Evolutionary conservation across 2,113 vertebrate genomes (phyloP).

Genomic region (Fulmarus glacialis): DNA sequence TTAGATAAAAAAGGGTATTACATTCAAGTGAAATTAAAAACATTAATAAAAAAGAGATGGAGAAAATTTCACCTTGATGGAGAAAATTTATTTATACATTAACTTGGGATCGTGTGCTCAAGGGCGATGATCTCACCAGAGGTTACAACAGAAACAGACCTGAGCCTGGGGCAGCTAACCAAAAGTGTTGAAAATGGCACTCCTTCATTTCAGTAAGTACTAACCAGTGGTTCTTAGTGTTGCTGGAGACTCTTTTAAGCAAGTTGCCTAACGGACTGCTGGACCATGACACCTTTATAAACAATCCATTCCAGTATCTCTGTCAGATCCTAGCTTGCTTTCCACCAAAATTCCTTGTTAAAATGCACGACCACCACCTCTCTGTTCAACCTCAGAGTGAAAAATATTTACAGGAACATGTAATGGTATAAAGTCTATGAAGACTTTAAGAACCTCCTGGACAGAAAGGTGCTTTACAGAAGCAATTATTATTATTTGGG

Average conservation of each 20-base stretch:
- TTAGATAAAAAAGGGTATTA: background rate
- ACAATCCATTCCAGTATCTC: background rate
- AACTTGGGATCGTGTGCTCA: background rate
- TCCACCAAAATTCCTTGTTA: background rate
- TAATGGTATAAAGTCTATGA: background rate
- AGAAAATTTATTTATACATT: background rate
- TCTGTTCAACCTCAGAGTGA: background rate
- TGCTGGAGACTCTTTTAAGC: background rate
- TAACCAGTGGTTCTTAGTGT: background rate
- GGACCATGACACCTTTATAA: background rate
- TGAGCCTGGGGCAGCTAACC: background rate
- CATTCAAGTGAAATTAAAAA: background rate
- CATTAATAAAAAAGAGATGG: background rate
- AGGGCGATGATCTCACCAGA: background rate
- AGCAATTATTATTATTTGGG: background rate
- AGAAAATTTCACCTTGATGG: background rate
- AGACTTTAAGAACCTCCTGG: background rate
- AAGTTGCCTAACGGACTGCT: background rate
- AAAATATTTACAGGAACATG: background rate
- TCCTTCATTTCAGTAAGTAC: background rate
- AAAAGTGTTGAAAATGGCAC: background rate
- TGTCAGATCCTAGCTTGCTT: background rate
- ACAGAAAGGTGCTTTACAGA: background rate
- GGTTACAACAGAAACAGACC: background rate
- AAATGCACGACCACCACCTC: background rate